These are phyloP conservation scores for Osedax frankpressi DNA, from an alignment of 2,888 invertebrate species.

Conservation along the genomic window DNA sequence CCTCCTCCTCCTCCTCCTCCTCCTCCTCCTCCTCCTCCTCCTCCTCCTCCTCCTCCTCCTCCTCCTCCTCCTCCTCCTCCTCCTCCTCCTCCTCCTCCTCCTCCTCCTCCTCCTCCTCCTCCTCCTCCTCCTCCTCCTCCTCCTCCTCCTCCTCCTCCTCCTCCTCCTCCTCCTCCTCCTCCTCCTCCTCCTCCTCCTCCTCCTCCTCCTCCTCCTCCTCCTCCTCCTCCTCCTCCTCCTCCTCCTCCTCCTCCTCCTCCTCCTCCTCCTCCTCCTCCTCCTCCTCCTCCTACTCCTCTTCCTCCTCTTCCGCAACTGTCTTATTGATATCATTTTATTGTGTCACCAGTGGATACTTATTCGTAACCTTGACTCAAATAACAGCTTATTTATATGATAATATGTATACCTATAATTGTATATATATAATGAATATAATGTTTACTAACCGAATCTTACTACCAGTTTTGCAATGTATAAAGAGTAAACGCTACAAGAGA, in stretches of 20 bases:
- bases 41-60: background rate
- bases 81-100: background rate
- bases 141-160: background rate
- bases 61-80: background rate
- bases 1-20: background rate
- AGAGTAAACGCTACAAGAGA: constrained; percentile 88
- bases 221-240: background rate
- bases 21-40: background rate
- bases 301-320: too few relatives aligned
- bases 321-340: too few relatives aligned
- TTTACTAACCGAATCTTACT: constrained; percentile 52
- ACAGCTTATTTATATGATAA: too few relatives aligned
- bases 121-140: background rate
- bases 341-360: too few relatives aligned
- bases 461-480: constrained; percentile 74
- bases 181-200: background rate
- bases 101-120: background rate
- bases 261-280: background rate
- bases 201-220: background rate
- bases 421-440: background rate
- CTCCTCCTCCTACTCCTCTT: background rate
- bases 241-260: background rate
- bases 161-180: background rate
- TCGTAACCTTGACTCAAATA: too few relatives aligned
- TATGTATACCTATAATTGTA: too few relatives aligned